Base-by-base conservation (phyloP, 2,888 invertebrate genomes). In the Calephelis perditalis region DNA sequence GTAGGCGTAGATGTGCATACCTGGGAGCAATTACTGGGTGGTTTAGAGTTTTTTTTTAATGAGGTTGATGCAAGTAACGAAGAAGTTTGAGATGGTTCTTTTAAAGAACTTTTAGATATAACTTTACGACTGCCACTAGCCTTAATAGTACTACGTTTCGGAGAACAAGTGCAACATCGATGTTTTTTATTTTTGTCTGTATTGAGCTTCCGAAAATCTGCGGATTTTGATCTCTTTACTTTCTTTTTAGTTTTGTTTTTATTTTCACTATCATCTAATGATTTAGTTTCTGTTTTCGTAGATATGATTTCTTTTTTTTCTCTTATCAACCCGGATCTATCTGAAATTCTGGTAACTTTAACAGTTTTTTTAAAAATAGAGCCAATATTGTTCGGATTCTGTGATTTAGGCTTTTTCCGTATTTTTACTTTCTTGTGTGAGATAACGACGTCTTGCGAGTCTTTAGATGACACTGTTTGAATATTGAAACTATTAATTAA, bases 301-400 rank as follows among this genome's bases (percentile, higher is more conserved):
- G 73, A 78, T n/a, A 78, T 73, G 0, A 73, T 66, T 70, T 74
- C 71, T 64, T 73, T 78, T 63, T 79, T 72, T 66, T 78, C 76
- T 10, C 65, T 67, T 8, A 80, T 62, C 26, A 72, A 75, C 3
- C 81, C 81, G 62, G 79, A 74, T 15, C 68, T 65, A 36, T 79
- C 75, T 26, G 70, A 63, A 11, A 68, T 46, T 60, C 74, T 73
- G 8, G 67, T 73, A 3, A 81, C 67, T 65, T 71, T 79, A 0
- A 77, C 70, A n/a, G 74, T 70, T 68, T 78, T 73, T 64, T 78
- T 74, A n/a, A 68, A 73, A 58, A 72, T 76, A 43, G 69, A 74
- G 6, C 72, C 73, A 3, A 69, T 52, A 15, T 71, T 63, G 37
- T 61, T 26, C 49, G 56, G 59, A 10, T 64, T 59, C 54, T 56